Evolutionary conservation across 2,888 invertebrate species (phyloP).

Genomic region (Achlya flavicornis): DNA sequence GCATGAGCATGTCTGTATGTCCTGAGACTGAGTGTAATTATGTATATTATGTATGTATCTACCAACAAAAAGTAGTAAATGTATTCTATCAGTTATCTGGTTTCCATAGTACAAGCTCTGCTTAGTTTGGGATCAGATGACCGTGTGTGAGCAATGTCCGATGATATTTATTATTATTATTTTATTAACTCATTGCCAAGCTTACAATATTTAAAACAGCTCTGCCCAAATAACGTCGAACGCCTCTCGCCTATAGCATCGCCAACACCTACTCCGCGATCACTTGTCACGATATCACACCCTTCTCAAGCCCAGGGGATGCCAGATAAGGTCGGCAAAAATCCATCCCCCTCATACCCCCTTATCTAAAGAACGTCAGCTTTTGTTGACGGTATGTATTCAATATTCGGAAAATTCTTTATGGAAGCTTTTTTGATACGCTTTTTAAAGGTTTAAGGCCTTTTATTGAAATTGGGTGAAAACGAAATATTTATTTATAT

Average conservation of each 20-base stretch:
- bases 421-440: background rate
- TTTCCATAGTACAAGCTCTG: too few relatives aligned
- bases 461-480: slow-evolving; percentile 11
- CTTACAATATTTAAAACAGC: background rate
- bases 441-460: slow-evolving; percentile 4
- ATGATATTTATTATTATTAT: too few relatives aligned
- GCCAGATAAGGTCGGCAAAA: slow-evolving; percentile 12
- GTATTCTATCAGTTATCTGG: too few relatives aligned
- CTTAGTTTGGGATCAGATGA: too few relatives aligned
- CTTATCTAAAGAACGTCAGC: slow-evolving; percentile 6
- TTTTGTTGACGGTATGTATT: slow-evolving; percentile 14
- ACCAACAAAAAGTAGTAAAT: too few relatives aligned
- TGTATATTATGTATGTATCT: too few relatives aligned
- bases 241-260: slow-evolving; percentile 2
- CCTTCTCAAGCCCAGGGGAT: slow-evolving; percentile 16
- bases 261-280: slow-evolving; percentile 22
- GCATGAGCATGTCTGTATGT: too few relatives aligned
- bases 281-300: slow-evolving; percentile 35
- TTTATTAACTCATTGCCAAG: too few relatives aligned
- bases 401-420: slow-evolving; percentile 6
- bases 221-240: background rate
- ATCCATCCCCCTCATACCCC: background rate
- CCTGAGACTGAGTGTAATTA: too few relatives aligned
- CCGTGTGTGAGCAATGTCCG: too few relatives aligned
- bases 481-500: background rate